Evolutionary conservation across 2,113 vertebrate species (phyloP), one percentile per base, ranked within the genome.

Genomic region (Argyrosomus japonicus): DNA sequence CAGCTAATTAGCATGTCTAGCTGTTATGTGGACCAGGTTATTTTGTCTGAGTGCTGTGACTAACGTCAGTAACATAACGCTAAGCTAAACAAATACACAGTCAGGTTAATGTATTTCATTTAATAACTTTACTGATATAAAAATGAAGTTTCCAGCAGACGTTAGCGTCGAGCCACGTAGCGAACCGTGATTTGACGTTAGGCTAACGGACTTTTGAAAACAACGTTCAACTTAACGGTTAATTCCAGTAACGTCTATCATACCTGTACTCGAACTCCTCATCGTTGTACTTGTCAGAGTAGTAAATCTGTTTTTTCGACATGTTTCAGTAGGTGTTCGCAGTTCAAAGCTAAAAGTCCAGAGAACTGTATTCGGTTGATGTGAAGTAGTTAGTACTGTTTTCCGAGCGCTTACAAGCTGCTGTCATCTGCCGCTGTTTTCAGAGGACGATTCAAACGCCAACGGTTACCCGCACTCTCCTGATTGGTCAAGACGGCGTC

Each of bases 191-290:
- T 45, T 43, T 78, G 19, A 27, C 25, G 27, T n/a, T 68, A 43
- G 51, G 79, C 64, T 73, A 54, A 79, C 70, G 36, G 43, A 77
- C 48, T 11, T 29, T 65, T 60, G 63, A 48, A 77, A 78, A 75
- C 74, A 78, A 75, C 74, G 27, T 61, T 43, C 14, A 43, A 10
- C 15, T 32, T 36, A 54, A 15, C 36, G 36, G 32, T 8, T 8
- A 8, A 47, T 19, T 1, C 1, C 8, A 21, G 13, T 12, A 7
- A 47, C 69, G 25, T 10, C n/a, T 18, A 21, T 9, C 23, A 1
- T 71, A 96, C 95, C 95, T 95, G 91, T 96, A 96, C 75, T 96
- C 95, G 58, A 91, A 95, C 62, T 95, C 94, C 15, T 96, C 95
- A 19, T 96, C 95, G 40, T 78, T 94, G 90, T 96, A 96, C 76